phyloP scores from a whole-genome alignment of 64 coral and sea anemone genomes.

The Montipora foliosa region DNA sequence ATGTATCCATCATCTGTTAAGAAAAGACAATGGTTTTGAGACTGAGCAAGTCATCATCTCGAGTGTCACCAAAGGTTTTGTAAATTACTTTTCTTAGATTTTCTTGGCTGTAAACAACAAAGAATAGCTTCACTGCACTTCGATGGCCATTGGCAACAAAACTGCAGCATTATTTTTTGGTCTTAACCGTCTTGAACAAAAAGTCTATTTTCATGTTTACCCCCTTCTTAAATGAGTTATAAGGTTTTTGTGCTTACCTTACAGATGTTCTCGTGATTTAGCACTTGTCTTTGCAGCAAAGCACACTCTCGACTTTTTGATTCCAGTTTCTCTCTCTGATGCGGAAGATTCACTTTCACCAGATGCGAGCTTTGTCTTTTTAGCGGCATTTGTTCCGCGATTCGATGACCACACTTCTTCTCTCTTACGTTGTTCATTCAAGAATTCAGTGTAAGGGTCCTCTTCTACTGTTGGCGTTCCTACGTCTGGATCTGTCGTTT shows the following conservation, averaged over 20 bases:
- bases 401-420: neutral
- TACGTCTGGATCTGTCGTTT: too few species aligned
- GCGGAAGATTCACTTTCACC: neutral
- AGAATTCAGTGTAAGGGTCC: too few species aligned
- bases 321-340: neutral
- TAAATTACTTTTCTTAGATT: neutral
- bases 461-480: too few species aligned
- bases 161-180: too few species aligned
- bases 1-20: neutral
- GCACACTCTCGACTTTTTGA: conserved; percentile 1
- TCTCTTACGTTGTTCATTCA: neutral
- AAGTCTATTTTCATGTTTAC: neutral
- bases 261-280: neutral
- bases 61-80: too few species aligned
- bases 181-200: neutral
- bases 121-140: too few species aligned
- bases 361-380: neutral
- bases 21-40: neutral
- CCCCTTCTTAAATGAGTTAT: neutral
- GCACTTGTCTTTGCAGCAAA: neutral
- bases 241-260: neutral
- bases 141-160: too few species aligned
- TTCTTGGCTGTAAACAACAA: neutral
- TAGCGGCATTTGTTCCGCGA: neutral
- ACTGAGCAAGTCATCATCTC: neutral